Percentiles rank a stretch among this genome's conserved stretches.
phyloP scores from a whole-genome alignment of 2,888 invertebrate genomes.

The Atherix ibis region DNA sequence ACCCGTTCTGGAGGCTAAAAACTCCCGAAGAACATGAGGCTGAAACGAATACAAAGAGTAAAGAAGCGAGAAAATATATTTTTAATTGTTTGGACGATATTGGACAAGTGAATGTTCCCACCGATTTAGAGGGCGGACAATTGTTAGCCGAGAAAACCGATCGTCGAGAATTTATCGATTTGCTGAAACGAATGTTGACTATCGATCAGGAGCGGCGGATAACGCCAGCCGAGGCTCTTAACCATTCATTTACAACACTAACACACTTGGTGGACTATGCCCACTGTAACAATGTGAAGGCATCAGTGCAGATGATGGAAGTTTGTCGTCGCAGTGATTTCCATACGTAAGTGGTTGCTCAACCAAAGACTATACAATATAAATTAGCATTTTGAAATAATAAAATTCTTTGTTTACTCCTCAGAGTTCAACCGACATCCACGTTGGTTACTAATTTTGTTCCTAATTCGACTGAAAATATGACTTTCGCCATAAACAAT shows the following conservation, averaged over 20 bases:
- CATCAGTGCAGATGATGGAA: constrained; percentile 97
- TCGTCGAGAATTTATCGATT: constrained; percentile 91
- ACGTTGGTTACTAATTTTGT: constrained; percentile 59
- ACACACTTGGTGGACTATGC: constrained; percentile 91
- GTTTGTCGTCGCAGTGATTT: constrained; percentile 42
- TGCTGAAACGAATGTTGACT: constrained; percentile 94
- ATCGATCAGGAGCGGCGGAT: constrained; percentile 96
- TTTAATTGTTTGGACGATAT: constrained; percentile 99
- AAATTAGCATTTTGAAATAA: background rate
- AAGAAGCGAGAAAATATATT: constrained; percentile 98
- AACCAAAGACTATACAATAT: background rate
- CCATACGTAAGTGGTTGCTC: constrained; percentile 25
- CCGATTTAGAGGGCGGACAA: constrained; percentile 94
- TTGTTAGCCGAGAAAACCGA: constrained; percentile 94
- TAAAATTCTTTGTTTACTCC: no score
- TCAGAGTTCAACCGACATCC: constrained; percentile 36
- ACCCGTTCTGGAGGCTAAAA: constrained; percentile 75
- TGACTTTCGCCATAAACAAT: constrained; percentile 89
- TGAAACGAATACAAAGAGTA: constrained; percentile 95
- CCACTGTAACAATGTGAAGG: constrained; percentile 92
- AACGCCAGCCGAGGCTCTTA: constrained; percentile 88
- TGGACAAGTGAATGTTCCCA: constrained; percentile 88
- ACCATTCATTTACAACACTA: constrained; percentile 86
- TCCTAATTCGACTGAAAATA: constrained; percentile 62
- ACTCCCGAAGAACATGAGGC: constrained; percentile 97